phyloP scores from a whole-genome alignment of 2,797 vertebrate genomes.

The Onychomys torridus region DNA sequence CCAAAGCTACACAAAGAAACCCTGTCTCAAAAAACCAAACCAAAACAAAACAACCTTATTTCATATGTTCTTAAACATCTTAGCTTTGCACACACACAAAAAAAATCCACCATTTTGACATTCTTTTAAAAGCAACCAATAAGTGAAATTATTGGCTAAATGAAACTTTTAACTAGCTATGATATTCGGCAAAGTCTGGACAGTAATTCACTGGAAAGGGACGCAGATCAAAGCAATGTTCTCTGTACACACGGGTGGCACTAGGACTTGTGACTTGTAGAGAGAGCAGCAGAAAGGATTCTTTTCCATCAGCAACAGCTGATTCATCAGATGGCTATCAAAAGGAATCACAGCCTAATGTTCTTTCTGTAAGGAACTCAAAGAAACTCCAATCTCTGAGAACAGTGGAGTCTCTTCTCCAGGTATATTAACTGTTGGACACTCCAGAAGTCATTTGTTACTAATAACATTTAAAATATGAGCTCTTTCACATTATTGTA shows the following conservation, averaged over 20 bases:
- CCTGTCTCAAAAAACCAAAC: too few relatives aligned
- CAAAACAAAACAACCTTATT: not conserved
- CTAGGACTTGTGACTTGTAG: not conserved
- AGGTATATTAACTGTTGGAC: not conserved
- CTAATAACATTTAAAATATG: not conserved
- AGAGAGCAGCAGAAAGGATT: not conserved
- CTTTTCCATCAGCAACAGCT: not conserved
- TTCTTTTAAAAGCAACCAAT: not conserved
- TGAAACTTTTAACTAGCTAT: slow-evolving; percentile 11
- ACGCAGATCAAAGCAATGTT: not conserved
- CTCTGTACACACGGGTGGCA: not conserved
- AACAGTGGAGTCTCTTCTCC: not conserved
- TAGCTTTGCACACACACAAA: slow-evolving; percentile 31
- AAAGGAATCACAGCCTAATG: not conserved
- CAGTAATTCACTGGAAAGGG: not conserved
- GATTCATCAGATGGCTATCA: not conserved
- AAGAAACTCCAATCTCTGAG: slow-evolving; percentile 2
- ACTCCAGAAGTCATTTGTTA: slow-evolving; percentile 8
- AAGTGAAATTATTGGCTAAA: slow-evolving; percentile 39
- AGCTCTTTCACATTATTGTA: not conserved
- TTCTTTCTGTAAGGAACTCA: not conserved
- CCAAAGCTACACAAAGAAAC: too few relatives aligned
- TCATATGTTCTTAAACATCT: not conserved
- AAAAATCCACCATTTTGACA: slow-evolving; percentile 13
- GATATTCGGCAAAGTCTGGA: not conserved